These are phyloP conservation scores for Bacillus rossius DNA, from an alignment of 1,140 invertebrate species.

Conservation along the genomic window DNA sequence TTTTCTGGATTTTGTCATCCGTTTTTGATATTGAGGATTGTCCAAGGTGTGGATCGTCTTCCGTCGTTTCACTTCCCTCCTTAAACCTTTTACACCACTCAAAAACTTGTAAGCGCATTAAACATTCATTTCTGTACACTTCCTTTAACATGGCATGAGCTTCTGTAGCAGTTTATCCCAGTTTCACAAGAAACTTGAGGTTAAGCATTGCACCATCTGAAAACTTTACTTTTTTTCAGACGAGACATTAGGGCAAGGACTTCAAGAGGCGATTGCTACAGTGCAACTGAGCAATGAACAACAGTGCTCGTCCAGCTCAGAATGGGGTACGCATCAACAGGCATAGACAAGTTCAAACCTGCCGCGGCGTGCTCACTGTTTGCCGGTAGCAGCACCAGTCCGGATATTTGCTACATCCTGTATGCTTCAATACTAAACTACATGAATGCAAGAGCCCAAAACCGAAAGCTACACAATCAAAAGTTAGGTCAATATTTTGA, in stretches of 20 bases:
- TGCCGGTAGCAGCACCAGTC: not conserved
- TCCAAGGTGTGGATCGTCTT: not conserved
- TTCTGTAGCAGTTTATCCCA: not conserved
- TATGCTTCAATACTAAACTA: not conserved
- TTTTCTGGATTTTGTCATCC: not conserved
- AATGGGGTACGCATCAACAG: not conserved
- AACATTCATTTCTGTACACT: not conserved
- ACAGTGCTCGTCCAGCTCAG: not conserved
- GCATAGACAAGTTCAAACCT: slow-evolving; percentile 4
- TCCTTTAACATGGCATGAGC: too few species aligned
- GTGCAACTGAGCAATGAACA: not conserved
- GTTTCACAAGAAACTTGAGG: not conserved
- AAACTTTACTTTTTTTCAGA: not conserved
- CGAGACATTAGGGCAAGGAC: not conserved
- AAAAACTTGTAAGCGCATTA: not conserved
- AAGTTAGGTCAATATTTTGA: too few species aligned
- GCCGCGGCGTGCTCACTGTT: not conserved
- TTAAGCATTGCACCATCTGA: slow-evolving; percentile 1
- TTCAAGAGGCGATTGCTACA: slow-evolving; percentile 5
- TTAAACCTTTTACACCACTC: slow-evolving; percentile 3
- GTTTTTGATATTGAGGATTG: not conserved
- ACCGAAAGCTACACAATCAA: not conserved
- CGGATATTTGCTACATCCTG: not conserved
- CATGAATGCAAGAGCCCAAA: not conserved
- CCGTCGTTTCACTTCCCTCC: not conserved